Base-by-base conservation (phyloP, 2,797 vertebrate species). In the Salmo trutta region DNA sequence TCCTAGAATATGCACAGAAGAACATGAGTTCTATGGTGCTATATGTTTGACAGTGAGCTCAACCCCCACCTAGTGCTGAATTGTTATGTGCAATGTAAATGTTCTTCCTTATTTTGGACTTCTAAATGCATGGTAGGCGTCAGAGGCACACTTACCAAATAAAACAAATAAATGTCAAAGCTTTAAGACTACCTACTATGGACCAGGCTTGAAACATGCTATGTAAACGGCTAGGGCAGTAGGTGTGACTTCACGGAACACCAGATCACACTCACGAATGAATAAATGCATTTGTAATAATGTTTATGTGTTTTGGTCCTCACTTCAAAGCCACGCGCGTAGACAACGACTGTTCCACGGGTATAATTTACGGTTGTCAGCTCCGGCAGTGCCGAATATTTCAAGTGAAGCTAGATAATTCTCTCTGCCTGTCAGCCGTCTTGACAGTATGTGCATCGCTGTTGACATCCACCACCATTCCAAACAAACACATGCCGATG, bases 321-420 rank as follows among this genome's bases (percentile, higher is more conserved):
- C 85, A 83, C 41, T 47, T 47, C 41, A 47, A 47, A 47, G 41
- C 41, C 41, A 47, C 41, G 2, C 10, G 0, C 41, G 41, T 12
- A 75, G 86, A 88, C 89, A 47, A 12, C 88, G 90, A 84, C 91
- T 91, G 91, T 91, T 93, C 87, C 85, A 41, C 68, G 41, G 91
- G 86, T 83, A 93, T 95, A 94, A 94, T 95, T 94, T 92, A 93
- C 90, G 92, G 90, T 93, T 94, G 93, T 94, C 93, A 93, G 90
- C 91, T 84, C 79, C 83, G 73, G 90, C 90, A 88, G 87, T 90
- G 87, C 88, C 74, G 87, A 91, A 90, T 91, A 93, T 94, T 94
- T 90, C 90, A 90, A 91, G 88, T 91, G 88, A 91, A 91, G 93
- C 92, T 84, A 90, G 91, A 94, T 94, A 93, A 95, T 94, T 93